These are phyloP conservation scores for Menidia menidia DNA, from an alignment of 2,797 vertebrate genomes.

Conservation along the genomic window DNA sequence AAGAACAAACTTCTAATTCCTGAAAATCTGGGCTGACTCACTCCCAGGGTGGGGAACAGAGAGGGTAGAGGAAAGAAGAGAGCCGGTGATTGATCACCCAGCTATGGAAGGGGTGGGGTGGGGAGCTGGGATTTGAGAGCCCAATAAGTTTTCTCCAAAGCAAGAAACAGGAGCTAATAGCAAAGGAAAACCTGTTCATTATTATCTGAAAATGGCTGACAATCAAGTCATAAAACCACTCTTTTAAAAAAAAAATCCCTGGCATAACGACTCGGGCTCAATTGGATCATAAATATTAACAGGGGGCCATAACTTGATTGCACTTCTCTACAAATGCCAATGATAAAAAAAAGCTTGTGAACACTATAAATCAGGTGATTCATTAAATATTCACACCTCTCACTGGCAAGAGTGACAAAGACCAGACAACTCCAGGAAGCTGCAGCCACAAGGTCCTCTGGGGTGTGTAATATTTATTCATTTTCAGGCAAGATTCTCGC, in stretches of 20 bases:
- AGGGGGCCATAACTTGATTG: constrained; percentile 17
- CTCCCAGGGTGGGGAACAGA: constrained; percentile 50
- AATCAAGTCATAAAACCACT: constrained; percentile 53
- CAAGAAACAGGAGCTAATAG: constrained; percentile 67
- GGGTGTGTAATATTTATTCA: too few species aligned
- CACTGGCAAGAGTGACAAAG: constrained; percentile 14
- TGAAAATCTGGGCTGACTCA: constrained; percentile 69
- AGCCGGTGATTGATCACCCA: constrained; percentile 76
- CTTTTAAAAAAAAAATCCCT: background rate
- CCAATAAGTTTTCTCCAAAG: constrained; percentile 75
- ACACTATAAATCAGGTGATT: constrained; percentile 15
- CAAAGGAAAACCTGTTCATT: constrained; percentile 49
- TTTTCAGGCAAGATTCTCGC: too few species aligned
- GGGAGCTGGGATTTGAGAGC: constrained; percentile 70
- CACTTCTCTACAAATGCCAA: constrained; percentile 18
- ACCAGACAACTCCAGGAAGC: constrained; percentile 45
- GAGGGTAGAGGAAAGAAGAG: constrained; percentile 51
- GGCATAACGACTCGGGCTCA: constrained; percentile 13
- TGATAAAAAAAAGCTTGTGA: constrained; percentile 24
- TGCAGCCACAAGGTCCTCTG: constrained; percentile 6
- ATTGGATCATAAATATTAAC: constrained; percentile 27
- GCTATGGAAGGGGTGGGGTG: constrained; percentile 62
- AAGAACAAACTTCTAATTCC: constrained; percentile 68
- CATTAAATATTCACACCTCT: constrained; percentile 38
- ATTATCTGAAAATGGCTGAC: constrained; percentile 51